A percentile compares a stretch with the other conserved stretches of the same genome.
These are phyloP conservation scores for Siniperca obscura DNA, from an alignment of 2,797 vertebrate species.

Conservation along the genomic window DNA sequence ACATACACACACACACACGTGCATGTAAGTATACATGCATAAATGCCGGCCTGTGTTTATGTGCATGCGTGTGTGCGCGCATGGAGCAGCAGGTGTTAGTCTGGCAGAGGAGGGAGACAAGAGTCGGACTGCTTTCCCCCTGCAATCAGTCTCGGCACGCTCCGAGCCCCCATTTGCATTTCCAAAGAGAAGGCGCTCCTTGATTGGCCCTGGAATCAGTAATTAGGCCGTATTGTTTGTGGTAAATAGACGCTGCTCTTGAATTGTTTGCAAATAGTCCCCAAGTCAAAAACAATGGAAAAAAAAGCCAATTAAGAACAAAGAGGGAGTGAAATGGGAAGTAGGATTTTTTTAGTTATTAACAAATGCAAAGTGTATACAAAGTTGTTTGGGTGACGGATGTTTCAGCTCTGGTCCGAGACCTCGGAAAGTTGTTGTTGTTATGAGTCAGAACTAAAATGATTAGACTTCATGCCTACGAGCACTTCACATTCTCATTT, in stretches of 20 bases:
- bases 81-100: conserved; percentile 86
- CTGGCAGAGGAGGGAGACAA: conserved; percentile 78
- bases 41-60: conserved; percentile 17
- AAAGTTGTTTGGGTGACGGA: conserved; percentile 64
- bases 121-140: conserved; percentile 77
- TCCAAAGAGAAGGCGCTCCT: conserved; percentile 83
- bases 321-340: conserved; percentile 68
- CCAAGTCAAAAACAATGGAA: conserved; percentile 67
- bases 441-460: conserved; percentile 53
- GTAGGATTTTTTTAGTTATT: conserved; percentile 74
- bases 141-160: conserved; percentile 85
- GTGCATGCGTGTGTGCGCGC: conserved; percentile 13
- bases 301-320: conserved; percentile 82
- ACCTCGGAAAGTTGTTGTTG: conserved; percentile 52
- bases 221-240: conserved; percentile 89
- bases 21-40: conserved; percentile 33
- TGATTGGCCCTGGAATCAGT: conserved; percentile 87
- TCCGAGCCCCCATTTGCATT: conserved; percentile 83
- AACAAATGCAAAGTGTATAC: conserved; percentile 70
- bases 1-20: conserved; percentile 50
- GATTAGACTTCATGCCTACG: conserved; percentile 32
- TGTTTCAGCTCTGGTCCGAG: conserved; percentile 50
- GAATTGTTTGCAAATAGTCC: conserved; percentile 87
- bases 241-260: conserved; percentile 84
- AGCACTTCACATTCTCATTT: conserved; percentile 39